A percentile compares a stretch with the other conserved stretches of the same genome.
Evolutionary conservation across 2,888 invertebrate genomes (phyloP).

Genomic region (Molanna angustata): DNA sequence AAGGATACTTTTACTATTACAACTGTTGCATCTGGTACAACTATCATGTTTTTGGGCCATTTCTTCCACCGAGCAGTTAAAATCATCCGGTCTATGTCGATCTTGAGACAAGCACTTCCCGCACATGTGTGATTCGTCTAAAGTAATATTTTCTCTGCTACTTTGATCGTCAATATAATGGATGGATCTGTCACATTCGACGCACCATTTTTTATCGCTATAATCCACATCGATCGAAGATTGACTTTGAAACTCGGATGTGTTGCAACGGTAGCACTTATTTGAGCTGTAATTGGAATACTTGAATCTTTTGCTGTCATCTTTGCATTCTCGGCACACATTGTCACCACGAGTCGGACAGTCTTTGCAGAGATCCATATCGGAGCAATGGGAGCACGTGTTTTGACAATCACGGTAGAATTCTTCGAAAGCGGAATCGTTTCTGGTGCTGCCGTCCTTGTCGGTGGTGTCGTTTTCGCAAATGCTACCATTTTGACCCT

Average conservation of each 20-base stretch:
- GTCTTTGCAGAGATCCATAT: slow-evolving; percentile 18
- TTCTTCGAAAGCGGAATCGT: slow-evolving; percentile 22
- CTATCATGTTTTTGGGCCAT: background rate
- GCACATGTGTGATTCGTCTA: background rate
- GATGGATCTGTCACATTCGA: slow-evolving; percentile 48
- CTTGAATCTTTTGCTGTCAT: slow-evolving; percentile 34
- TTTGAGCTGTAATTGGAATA: slow-evolving; percentile 47
- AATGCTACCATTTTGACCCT: slow-evolving; percentile 15
- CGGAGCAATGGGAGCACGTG: slow-evolving; percentile 14
- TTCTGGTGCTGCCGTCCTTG: slow-evolving; percentile 20
- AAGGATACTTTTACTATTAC: slow-evolving; percentile 6
- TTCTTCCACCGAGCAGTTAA: slow-evolving; percentile 10
- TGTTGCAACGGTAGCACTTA: slow-evolving; percentile 10
- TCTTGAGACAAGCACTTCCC: background rate
- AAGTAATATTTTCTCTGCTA: slow-evolving; percentile 13
- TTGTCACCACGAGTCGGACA: slow-evolving; percentile 7
- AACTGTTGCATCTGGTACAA: slow-evolving; percentile 10
- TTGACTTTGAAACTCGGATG: slow-evolving; percentile 21
- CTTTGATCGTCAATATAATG: slow-evolving; percentile 46
- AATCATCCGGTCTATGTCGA: background rate
- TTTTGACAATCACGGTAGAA: slow-evolving; percentile 21
- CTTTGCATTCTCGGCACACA: slow-evolving; percentile 15
- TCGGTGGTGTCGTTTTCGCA: slow-evolving; percentile 18
- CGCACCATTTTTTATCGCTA: slow-evolving; percentile 40
- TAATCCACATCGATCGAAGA: slow-evolving; percentile 17